Evolutionary conservation across 2,888 invertebrate species (phyloP).

Genomic region (Ennomos fuscantarius): DNA sequence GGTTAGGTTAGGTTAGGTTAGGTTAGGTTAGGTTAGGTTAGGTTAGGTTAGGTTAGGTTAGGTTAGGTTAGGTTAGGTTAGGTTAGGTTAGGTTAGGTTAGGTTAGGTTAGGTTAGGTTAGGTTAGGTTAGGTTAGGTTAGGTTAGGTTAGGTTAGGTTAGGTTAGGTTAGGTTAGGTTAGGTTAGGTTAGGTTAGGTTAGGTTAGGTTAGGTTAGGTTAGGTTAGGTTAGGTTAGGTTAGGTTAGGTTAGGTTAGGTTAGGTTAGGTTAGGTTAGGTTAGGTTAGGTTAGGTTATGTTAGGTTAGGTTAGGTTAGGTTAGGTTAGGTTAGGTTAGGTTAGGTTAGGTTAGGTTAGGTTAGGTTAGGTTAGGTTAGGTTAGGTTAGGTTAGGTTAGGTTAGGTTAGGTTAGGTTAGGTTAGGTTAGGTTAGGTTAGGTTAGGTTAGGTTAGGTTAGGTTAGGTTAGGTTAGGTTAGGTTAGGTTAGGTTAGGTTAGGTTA

Average conservation of each 20-base stretch:
- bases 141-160: constrained; percentile 23
- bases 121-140: constrained; percentile 25
- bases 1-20: constrained; percentile 19
- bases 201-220: constrained; percentile 25
- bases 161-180: constrained; percentile 24
- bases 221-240: constrained; percentile 23
- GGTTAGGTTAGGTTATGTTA: constrained; percentile 1
- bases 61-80: constrained; percentile 27
- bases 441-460: constrained; percentile 34
- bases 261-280: constrained; percentile 28
- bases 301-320: too few relatives aligned
- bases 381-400: constrained; percentile 19
- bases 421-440: constrained; percentile 39
- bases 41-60: constrained; percentile 26
- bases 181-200: constrained; percentile 27
- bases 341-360: constrained; percentile 9
- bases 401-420: constrained; percentile 38
- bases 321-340: constrained; percentile 12
- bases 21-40: constrained; percentile 25
- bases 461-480: constrained; percentile 32
- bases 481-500: constrained; percentile 33
- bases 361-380: constrained; percentile 23
- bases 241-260: constrained; percentile 24
- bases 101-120: constrained; percentile 26
- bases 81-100: constrained; percentile 27